Evolutionary conservation across 2,888 invertebrate species (phyloP), one percentile per base, ranked within the genome.

Genomic region (Amiota mariae): DNA sequence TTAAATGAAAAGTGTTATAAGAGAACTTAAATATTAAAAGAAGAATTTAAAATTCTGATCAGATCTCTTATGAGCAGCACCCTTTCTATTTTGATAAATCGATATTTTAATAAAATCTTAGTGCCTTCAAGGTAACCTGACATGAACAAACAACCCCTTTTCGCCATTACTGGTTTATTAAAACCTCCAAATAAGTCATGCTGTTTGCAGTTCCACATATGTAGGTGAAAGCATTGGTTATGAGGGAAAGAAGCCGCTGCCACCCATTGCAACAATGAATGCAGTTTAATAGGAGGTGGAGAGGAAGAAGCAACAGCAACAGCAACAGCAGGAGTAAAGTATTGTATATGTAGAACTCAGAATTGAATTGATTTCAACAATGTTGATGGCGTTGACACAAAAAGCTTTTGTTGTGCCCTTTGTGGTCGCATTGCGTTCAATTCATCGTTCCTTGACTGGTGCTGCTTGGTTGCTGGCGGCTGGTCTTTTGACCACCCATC

Each of bases 301-400:
- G 12, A 54, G 51, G 51, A 54, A 10, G 67, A 18, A 64, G 46
- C 6, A 36, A 36, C 36, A 24, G n/a, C 9, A 10, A 54, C 11
- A 64, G 46, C 6, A 36, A 36, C 36, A 24, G n/a, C 9, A 8
- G 47, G 46, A 46, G 63, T 1, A 46, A n/a, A n/a, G 46, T 46
- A 36, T 36, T 36, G 36, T 36, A 36, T 36, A 36, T 36, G 36
- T 36, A 15, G 66, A 15, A 20, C 2, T 46, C 66, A 10, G 20
- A 15, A 51, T 54, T 68, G 54, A 68, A 68, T 68, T 68, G 67
- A 68, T 68, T 68, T 68, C 51, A 68, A 36, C 51, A 51, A 51
- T 67, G 67, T 67, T 67, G 85, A 84, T 85, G 85, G 84, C 84
- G 87, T 87, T 88, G 87, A 88, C 87, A 87, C 85, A 87, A 87